Evolutionary conservation across 2,888 invertebrate genomes (phyloP), one percentile per base, ranked within the genome.

Genomic region (Polymixis lichenea): DNA sequence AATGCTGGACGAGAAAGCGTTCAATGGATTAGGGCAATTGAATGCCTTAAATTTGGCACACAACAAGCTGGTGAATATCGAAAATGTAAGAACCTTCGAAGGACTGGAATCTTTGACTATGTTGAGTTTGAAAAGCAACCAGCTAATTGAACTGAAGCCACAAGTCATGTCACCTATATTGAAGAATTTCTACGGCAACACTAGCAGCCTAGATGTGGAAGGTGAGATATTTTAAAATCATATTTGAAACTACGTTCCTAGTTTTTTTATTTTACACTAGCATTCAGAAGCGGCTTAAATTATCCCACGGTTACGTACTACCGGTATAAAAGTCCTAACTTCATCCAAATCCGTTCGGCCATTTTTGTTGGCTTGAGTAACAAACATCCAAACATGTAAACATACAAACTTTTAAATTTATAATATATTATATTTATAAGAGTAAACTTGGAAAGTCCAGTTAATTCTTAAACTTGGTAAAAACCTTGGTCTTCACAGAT

Each of bases 1-100:
- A 89, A 95, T 96, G 95, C 86, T 96, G 1, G 96, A 96, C 82
- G 93, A 95, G 2, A 95, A 93, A 88, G 96, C 96, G 4, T 96
- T 96, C 68, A 91, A 91, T 66, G 96, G 96, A 2, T 90, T 96
- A 22, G 76, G 83, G 0, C 93, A 91, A 38, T 76, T 96, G 19
- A 89, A 91, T 32, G 90, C 90, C 4, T 86, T 96, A n/a, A 93
- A 94, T 51, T 83, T 96, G 65, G 93, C 95, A 17, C 92, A 91
- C 28, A 96, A 96, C 80, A 94, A 93, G 58, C 77, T 96, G 11
- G 83, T 84, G 1, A 89, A 88, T 49, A 92, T 96, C 38, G 94
- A 94, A 11, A 95, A 94, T 85, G 89, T 85, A 5, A 93, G 92
- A 76, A 89, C 92, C 13, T 96, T 96, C 77, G 90, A 93, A 65